Evolutionary conservation across 1,140 invertebrate species (phyloP).

Genomic region (Drosophila simulans): DNA sequence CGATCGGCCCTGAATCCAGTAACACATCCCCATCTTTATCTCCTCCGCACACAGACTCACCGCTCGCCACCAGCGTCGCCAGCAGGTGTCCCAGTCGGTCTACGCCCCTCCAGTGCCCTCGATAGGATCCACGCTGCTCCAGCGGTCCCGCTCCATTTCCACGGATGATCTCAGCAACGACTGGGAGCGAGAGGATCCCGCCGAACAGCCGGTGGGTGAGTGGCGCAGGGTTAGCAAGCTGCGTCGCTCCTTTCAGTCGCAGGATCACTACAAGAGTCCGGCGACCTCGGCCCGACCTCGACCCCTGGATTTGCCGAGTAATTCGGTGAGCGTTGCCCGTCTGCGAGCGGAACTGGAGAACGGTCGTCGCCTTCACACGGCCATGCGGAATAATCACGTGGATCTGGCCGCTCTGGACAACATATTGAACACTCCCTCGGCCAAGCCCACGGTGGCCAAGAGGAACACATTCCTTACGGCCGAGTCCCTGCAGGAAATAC

Average conservation of each 20-base stretch:
- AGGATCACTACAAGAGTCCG: constrained; percentile 56
- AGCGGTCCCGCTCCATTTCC: constrained; percentile 80
- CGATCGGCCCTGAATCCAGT: constrained; percentile 33
- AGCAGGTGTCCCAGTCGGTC: constrained; percentile 77
- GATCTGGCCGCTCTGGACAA: constrained; percentile 85
- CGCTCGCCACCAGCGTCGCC: constrained; percentile 76
- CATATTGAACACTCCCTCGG: constrained; percentile 81
- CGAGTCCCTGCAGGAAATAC: constrained; percentile 86
- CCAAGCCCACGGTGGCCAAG: constrained; percentile 57
- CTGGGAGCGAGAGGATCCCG: constrained; percentile 52
- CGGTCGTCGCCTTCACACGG: constrained; percentile 85
- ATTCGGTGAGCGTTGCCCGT: constrained; percentile 85
- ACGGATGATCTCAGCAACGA: constrained; percentile 83
- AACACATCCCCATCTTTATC: constrained; percentile 8
- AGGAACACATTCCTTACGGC: constrained; percentile 86
- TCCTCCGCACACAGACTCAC: constrained; percentile 53
- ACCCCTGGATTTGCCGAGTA: constrained; percentile 86
- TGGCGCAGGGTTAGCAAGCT: constrained; percentile 87
- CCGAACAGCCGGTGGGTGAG: constrained; percentile 75
- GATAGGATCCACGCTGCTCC: constrained; percentile 38
- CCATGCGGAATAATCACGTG: constrained; percentile 85
- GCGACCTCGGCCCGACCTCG: constrained; percentile 51
- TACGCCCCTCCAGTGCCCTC: constrained; percentile 59
- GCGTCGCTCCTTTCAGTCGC: constrained; percentile 87
- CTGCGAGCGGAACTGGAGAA: constrained; percentile 86